These are phyloP conservation scores for Lophotis ruficrista DNA, from an alignment of 2,113 vertebrate species.

Conservation along the genomic window DNA sequence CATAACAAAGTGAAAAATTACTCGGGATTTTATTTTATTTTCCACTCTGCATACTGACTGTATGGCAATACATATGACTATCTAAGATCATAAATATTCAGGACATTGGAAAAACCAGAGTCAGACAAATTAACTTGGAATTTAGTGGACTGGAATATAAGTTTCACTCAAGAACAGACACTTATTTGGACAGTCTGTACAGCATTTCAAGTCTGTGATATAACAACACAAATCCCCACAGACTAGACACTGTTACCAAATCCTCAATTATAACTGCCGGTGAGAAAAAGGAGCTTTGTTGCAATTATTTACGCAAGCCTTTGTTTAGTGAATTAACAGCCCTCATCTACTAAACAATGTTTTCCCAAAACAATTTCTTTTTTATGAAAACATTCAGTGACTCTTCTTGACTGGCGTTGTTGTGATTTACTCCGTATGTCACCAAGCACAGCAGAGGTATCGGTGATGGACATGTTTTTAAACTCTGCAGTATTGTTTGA, in stretches of 20 bases:
- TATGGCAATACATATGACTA: not conserved
- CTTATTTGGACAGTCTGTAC: too few species aligned
- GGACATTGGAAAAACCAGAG: not conserved
- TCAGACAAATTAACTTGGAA: not conserved
- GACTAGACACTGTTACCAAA: not conserved
- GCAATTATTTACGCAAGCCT: not conserved
- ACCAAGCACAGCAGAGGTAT: not conserved
- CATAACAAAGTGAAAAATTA: not conserved
- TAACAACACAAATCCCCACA: not conserved
- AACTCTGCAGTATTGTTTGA: not conserved
- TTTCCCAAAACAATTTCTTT: not conserved
- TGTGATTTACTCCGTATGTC: not conserved
- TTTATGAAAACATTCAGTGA: not conserved
- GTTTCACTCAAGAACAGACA: not conserved
- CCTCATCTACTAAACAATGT: not conserved
- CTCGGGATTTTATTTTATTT: not conserved
- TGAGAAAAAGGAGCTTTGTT: not conserved
- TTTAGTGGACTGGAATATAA: not conserved
- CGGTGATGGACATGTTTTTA: not conserved
- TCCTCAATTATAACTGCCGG: not conserved
- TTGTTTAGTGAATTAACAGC: not conserved
- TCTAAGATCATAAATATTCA: not conserved
- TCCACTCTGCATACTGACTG: not conserved
- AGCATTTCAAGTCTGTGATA: too few species aligned
- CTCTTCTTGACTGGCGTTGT: not conserved